A percentile compares a stretch with the other conserved stretches of the same genome.
Evolutionary conservation across 2,113 vertebrate species (phyloP).

Genomic region (Apus apus): DNA sequence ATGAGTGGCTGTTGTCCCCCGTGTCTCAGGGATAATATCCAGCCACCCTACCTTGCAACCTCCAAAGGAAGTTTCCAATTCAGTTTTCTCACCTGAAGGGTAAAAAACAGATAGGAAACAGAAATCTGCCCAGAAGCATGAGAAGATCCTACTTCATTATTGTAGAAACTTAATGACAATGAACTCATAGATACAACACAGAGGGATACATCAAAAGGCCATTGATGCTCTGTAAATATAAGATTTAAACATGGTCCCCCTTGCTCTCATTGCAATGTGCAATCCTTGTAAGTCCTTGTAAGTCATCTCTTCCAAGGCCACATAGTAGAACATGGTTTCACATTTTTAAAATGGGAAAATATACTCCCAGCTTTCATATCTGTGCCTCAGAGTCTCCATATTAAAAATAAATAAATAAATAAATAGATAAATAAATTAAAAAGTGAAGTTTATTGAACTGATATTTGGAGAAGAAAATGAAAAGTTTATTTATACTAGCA

Average conservation of each 20-base stretch:
- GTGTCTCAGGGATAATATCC: too few relatives aligned
- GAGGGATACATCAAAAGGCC: background rate
- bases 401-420: too few relatives aligned
- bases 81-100: background rate
- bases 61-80: background rate
- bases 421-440: too few relatives aligned
- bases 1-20: accelerated
- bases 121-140: background rate
- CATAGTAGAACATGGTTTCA: background rate
- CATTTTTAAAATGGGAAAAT: background rate
- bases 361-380: background rate
- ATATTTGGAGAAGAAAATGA: background rate
- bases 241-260: background rate
- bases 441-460: background rate
- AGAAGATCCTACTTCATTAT: background rate
- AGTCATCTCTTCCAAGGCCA: background rate
- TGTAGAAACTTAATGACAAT: background rate
- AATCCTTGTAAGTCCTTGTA: background rate
- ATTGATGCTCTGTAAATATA: background rate
- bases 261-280: background rate
- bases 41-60: background rate
- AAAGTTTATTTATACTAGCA: background rate
- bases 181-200: background rate
- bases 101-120: background rate
- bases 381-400: background rate